Evolutionary conservation across 2,113 vertebrate genomes (phyloP), one percentile per base, ranked within the genome.

Genomic region (Tragelaphus buxtoni): DNA sequence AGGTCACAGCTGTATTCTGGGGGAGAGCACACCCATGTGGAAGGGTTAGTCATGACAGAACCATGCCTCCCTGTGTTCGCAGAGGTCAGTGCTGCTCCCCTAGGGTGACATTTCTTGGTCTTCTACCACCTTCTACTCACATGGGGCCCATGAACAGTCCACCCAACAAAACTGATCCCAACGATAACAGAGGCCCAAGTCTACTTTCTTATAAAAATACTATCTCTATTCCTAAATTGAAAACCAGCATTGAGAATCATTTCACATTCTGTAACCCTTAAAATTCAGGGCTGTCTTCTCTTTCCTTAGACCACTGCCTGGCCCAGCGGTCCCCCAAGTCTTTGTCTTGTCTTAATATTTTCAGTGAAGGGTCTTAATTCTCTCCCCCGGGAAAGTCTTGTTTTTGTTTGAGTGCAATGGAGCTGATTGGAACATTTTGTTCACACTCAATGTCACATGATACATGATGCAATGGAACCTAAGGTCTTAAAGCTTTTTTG

Each of bases 1-100:
- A 99, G 98, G 94, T 99, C 98, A 87, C 77, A 98, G 45, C 96
- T 98, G 39, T 99, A 99, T 96, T 99, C 99, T 99, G 96, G 11
- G 18, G 18, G 98, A 97, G 53, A 92, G 89, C 65, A 97, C 22
- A 53, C 7, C 10, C 47, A 58, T 17, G 12, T 88, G 95, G 97
- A 97, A 18, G 1, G 0, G 63, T 2, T 53, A 6, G 85, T 56
- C 95, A 26, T 58, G 90, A 85, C 0, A 58, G 84, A 83, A 80
- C 4, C 45, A 88, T 0, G n/a, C 74, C 84, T 32, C 1, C 35
- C 8, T 55, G n/a, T 61, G 1, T 26, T 97, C 60, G 24, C 81
- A n/a, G 58, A 90, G 39, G 28, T 42, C 92, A 63, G 13, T 32
- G 11, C 63, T 58, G 30, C 32, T 87, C 82, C 55, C 63, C 13